Base-by-base conservation (phyloP, 1,140 invertebrate species). In the Drosophila nigrodunni region DNA sequence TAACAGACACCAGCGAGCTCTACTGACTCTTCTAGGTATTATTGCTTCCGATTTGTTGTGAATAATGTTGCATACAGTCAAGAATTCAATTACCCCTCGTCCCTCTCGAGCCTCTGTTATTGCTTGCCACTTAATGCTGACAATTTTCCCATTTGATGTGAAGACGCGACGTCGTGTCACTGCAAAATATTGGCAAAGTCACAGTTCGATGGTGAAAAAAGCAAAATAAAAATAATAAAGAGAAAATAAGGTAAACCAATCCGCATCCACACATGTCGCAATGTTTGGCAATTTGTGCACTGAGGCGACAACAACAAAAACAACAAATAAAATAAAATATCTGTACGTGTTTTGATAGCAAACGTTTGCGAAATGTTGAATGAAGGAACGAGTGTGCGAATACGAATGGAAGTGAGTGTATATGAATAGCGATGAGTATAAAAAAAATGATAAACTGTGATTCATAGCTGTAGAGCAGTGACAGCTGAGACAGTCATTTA, bases 231-330 rank as follows among this genome's bases (percentile, higher is more conserved):
- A 47, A 66, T 34, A 43, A 30, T 18, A 21, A 43, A 30, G n/a
- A 21, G 69, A 37, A 37, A 43, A 64, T 67, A 64, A 72, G 78
- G 82, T 86, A 78, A 82, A 87, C 82, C 75, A 78, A 78, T 71
- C 73, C 68, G 54, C 72, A 69, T 65, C 54, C 71, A 77, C 46
- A 78, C 57, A 65, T 80, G 83, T 72, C 85, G 73, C 83, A 83
- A 72, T 88, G 77, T 88, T 88, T 88, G 83, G 74, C 85, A 89
- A 88, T 89, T 88, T 88, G 83, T 88, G 82, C 82, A 86, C 61
- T 74, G 61, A 41, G 68, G 61, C 74, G 68, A 70, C 80, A 79
- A 70, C 81, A 85, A 46, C 60, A 64, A 80, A 64, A 80, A 83
- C 76, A 74, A 79, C 18, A 76, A 80, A 85, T 77, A 79, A 85